A percentile compares a stretch with the other conserved stretches of the same genome.
These are phyloP conservation scores for Myathropa florea DNA, from an alignment of 2,888 invertebrate species.

Conservation along the genomic window DNA sequence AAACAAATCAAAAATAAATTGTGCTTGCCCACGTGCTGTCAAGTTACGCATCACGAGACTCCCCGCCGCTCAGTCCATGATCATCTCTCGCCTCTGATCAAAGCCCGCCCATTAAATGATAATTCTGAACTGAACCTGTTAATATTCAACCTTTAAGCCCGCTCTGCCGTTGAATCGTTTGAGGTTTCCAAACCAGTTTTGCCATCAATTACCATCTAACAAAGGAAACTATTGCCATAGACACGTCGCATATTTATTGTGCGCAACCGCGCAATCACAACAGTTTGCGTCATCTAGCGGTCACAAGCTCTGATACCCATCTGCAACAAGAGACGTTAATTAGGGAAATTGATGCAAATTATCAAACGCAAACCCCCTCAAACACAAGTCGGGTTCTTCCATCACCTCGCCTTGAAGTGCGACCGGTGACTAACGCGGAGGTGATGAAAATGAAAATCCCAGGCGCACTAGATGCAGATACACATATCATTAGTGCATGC, in stretches of 20 bases:
- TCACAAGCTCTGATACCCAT: constrained; percentile 29
- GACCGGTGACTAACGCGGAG: not conserved
- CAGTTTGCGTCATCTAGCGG: constrained; percentile 45
- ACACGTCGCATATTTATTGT: constrained; percentile 17
- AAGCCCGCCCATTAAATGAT: not conserved
- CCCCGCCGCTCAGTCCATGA: not conserved
- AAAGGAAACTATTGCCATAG: constrained; percentile 31
- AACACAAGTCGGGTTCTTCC: constrained; percentile 26
- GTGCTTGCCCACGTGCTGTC: not conserved
- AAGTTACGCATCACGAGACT: not conserved
- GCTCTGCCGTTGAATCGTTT: not conserved
- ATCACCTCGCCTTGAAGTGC: constrained; percentile 20
- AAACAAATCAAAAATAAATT: not conserved
- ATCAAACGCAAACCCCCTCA: constrained; percentile 16
- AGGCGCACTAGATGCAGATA: constrained; percentile 18
- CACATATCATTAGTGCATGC: constrained; percentile 12
- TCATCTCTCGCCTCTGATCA: not conserved
- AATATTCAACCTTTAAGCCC: not conserved
- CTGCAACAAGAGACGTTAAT: constrained; percentile 56
- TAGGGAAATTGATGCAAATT: constrained; percentile 66
- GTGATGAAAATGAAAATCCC: constrained; percentile 38
- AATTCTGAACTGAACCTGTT: constrained; percentile 4
- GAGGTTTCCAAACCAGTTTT: constrained; percentile 25
- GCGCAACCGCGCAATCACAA: constrained; percentile 2
- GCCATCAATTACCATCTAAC: constrained; percentile 23